Evolutionary conservation across 2,113 vertebrate genomes (phyloP).

Genomic region (Pogonocichla stellata): DNA sequence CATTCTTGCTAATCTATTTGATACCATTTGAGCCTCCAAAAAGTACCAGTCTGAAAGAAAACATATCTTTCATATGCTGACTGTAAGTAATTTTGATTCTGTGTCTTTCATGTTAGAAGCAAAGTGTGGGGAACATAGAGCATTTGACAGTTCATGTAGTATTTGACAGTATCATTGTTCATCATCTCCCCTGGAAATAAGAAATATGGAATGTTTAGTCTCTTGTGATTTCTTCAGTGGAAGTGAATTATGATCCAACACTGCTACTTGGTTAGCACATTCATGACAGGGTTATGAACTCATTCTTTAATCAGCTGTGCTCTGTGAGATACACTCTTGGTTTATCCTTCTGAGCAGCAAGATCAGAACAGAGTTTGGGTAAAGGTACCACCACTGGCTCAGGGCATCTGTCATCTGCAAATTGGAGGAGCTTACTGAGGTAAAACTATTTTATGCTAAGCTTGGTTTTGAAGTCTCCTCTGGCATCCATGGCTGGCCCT

Average conservation of each 20-base stretch:
- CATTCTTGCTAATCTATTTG: neutral
- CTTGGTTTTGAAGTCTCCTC: neutral
- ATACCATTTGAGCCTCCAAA: neutral
- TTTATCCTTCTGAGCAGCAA: neutral
- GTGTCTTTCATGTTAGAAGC: neutral
- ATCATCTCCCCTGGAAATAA: neutral
- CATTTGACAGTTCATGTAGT: neutral
- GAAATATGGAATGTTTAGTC: rapidly evolving
- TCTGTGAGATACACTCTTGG: neutral
- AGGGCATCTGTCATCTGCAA: neutral
- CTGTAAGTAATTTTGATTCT: neutral
- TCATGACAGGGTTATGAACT: neutral
- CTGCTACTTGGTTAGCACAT: neutral
- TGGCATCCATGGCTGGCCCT: neutral
- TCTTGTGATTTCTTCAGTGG: neutral
- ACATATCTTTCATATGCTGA: neutral
- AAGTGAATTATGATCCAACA: neutral
- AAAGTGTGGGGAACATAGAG: neutral
- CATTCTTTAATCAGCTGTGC: neutral
- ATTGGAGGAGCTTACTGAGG: neutral
- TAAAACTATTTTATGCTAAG: neutral
- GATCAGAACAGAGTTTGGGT: neutral
- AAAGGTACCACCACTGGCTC: neutral
- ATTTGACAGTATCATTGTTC: neutral
- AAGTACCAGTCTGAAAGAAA: neutral